These are phyloP conservation scores for Oscheius onirici DNA, from an alignment of 2,888 invertebrate species.

Conservation along the genomic window DNA sequence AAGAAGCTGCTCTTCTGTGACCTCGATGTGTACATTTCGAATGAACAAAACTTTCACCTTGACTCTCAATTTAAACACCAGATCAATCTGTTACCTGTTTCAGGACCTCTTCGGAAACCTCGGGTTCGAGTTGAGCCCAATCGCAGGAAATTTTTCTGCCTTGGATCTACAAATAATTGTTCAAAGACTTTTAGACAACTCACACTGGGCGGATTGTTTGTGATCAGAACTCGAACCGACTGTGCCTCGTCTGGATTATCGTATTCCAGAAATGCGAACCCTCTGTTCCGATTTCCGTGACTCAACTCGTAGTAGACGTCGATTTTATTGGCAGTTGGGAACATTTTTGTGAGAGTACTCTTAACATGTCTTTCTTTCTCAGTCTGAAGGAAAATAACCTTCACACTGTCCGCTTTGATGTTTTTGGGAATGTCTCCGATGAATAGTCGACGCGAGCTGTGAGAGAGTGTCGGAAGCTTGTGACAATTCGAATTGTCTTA, in stretches of 20 bases:
- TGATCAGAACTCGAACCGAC: not conserved
- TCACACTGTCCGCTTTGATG: slow-evolving; percentile 8
- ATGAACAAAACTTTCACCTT: slow-evolving; percentile 26
- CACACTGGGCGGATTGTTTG: not conserved
- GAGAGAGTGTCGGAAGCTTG: too few species aligned
- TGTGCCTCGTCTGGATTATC: slow-evolving; percentile 9
- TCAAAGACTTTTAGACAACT: not conserved
- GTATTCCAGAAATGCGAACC: slow-evolving; percentile 26
- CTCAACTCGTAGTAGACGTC: slow-evolving; percentile 27
- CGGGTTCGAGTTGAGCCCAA: slow-evolving; percentile 28
- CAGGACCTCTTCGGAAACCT: slow-evolving; percentile 27
- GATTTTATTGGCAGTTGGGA: slow-evolving; percentile 14
- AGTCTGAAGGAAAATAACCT: slow-evolving; percentile 2
- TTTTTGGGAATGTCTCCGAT: slow-evolving; percentile 31
- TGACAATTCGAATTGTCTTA: too few species aligned
- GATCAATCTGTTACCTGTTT: slow-evolving; percentile 2
- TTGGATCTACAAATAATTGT: not conserved
- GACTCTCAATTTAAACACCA: not conserved
- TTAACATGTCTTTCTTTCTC: not conserved
- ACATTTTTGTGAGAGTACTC: slow-evolving; percentile 1
- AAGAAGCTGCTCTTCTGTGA: slow-evolving; percentile 19
- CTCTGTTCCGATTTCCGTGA: slow-evolving; percentile 10
- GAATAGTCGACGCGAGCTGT: slow-evolving; percentile 4
- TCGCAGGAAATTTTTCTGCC: slow-evolving; percentile 27
- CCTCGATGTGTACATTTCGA: slow-evolving; percentile 20